Evolutionary conservation across 92 coral and sea anemone genomes (phyloP).

Genomic region (Bergia sp.): DNA sequence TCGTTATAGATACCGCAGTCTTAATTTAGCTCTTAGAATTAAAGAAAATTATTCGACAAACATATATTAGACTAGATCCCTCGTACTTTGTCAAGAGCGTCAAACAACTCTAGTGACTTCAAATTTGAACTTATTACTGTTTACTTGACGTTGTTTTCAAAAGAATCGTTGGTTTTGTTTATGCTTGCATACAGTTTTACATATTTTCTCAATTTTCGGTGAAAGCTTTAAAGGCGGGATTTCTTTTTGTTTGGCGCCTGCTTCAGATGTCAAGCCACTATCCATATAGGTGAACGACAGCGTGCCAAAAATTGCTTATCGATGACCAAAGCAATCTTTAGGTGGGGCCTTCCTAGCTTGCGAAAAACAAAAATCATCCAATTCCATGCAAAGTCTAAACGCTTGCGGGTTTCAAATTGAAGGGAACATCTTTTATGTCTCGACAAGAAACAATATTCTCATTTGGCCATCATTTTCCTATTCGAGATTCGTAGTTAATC

Average conservation of each 20-base stretch:
- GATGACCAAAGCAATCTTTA: conserved; percentile 11
- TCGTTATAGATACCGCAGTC: conserved; percentile 35
- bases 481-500: conserved; percentile 63
- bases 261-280: conserved; percentile 6
- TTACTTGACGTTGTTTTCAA: not conserved
- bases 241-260: conserved; percentile 20
- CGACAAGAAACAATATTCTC: conserved; percentile 48
- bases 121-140: not conserved
- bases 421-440: conserved; percentile 9
- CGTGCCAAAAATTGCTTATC: conserved; percentile 48
- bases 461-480: conserved; percentile 53
- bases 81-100: conserved; percentile 7
- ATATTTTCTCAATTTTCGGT: conserved; percentile 17
- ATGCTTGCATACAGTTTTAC: not conserved
- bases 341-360: conserved; percentile 26
- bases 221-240: conserved; percentile 2
- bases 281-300: conserved; percentile 25
- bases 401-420: conserved; percentile 14
- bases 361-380: not conserved
- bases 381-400: not conserved
- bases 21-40: conserved; percentile 44
- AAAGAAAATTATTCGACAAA: conserved; percentile 10
- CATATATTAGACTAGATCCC: conserved; percentile 4
- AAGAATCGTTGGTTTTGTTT: not conserved
- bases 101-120: not conserved